Conservation (phyloP, 2,113 vertebrate species). For the Taurulus bubalis region DNA sequence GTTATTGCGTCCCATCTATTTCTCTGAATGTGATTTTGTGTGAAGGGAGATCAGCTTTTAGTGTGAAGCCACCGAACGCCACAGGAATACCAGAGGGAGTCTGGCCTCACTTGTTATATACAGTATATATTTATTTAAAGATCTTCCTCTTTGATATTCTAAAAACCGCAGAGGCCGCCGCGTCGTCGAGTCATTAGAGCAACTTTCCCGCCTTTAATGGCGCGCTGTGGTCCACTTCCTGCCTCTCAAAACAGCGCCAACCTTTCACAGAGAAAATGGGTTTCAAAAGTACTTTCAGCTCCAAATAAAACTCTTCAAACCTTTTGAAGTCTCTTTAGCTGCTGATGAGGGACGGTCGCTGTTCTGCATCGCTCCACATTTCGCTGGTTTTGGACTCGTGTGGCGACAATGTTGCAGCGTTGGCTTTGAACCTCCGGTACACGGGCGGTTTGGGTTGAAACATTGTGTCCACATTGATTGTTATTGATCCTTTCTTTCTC, state of each 20-base stretch:
- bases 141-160: constrained; percentile 3
- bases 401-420: not conserved
- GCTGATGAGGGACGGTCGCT: constrained; percentile 26
- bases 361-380: constrained; percentile 44
- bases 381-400: constrained; percentile 12
- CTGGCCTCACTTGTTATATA: not conserved
- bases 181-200: constrained; percentile 14
- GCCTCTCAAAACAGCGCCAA: constrained; percentile 41
- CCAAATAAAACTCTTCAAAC: constrained; percentile 58
- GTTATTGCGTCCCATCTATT: constrained; percentile 54
- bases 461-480: constrained; percentile 39
- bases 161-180: constrained; percentile 16
- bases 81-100: constrained; percentile 22
- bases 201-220: constrained; percentile 36
- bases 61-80: constrained; percentile 15
- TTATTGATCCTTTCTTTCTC: constrained; percentile 77
- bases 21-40: constrained; percentile 65
- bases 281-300: constrained; percentile 48
- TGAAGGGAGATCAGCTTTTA: constrained; percentile 52
- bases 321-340: constrained; percentile 50
- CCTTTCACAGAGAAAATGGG: constrained; percentile 44
- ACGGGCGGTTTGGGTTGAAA: constrained; percentile 26
- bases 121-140: not conserved
- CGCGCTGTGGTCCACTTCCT: constrained; percentile 9
- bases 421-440: constrained; percentile 6